Evolutionary conservation across 2,888 invertebrate species (phyloP).

Genomic region (Tipula unca): DNA sequence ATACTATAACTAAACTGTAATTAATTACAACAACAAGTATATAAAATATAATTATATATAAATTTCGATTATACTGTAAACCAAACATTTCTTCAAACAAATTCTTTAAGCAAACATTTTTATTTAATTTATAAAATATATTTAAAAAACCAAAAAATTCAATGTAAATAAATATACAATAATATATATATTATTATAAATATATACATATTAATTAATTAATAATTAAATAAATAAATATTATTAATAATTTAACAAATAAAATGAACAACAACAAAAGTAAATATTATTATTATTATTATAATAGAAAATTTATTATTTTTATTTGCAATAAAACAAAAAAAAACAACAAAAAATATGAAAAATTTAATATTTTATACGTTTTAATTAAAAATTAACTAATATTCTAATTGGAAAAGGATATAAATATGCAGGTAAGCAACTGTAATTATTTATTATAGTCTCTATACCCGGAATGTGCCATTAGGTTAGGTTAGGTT

Average conservation of each 20-base stretch:
- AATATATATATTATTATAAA: not conserved
- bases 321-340: conserved; percentile 9
- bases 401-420: no score
- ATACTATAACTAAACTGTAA: not conserved
- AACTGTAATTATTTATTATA: no score
- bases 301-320: conserved; percentile 8
- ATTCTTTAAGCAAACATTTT: not conserved
- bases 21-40: not conserved
- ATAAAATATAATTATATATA: not conserved
- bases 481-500: no score
- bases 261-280: not conserved
- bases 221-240: not conserved
- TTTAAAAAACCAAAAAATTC: not conserved
- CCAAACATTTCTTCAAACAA: not conserved
- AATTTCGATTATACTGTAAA: not conserved
- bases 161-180: not conserved
- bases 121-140: not conserved
- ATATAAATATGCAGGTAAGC: no score
- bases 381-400: no score
- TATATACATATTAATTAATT: not conserved
- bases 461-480: no score
- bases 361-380: not conserved
- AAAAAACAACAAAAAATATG: not conserved
- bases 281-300: not conserved
- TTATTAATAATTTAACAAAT: not conserved